phyloP scores from a whole-genome alignment of 2,888 invertebrate genomes.

The Elysia crispata region DNA sequence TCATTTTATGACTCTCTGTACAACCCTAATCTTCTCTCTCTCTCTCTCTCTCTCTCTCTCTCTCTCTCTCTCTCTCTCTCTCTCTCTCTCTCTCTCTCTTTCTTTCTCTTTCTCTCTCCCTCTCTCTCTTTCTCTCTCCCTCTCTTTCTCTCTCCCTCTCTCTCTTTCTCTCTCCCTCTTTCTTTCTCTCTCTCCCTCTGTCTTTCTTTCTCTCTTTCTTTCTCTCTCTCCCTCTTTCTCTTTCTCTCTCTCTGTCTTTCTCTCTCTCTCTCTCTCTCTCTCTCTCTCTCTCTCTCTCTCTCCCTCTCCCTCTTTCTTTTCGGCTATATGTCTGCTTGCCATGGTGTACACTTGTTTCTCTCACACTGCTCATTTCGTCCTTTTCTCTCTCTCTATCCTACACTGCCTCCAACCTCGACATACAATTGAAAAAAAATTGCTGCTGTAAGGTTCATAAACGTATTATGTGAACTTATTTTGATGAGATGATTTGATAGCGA shows the following conservation, averaged over 20 bases:
- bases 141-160: neutral
- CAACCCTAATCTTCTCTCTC: neutral
- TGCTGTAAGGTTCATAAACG: too few relatives aligned
- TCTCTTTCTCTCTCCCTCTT: conserved; percentile 9
- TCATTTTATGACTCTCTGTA: too few relatives aligned
- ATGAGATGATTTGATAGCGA: too few relatives aligned
- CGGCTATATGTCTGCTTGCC: neutral
- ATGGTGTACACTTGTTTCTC: too few relatives aligned
- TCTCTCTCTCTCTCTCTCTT: neutral
- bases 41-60: conserved; percentile 20
- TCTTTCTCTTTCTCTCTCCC: neutral
- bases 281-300: neutral
- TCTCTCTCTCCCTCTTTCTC: conserved; percentile 17
- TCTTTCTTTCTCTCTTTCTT: conserved; percentile 3
- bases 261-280: neutral
- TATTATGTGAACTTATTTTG: too few relatives aligned
- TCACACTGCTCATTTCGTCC: too few relatives aligned
- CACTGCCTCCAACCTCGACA: too few relatives aligned
- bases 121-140: neutral
- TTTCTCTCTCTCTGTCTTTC: too few relatives aligned
- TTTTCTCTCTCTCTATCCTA: neutral
- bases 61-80: too few relatives aligned
- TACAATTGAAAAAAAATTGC: too few relatives aligned
- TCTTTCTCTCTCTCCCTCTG: too few relatives aligned
- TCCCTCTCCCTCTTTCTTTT: neutral